Evolutionary conservation across 2,797 vertebrate genomes (phyloP).

Genomic region (Tokudaia muenninki): DNA sequence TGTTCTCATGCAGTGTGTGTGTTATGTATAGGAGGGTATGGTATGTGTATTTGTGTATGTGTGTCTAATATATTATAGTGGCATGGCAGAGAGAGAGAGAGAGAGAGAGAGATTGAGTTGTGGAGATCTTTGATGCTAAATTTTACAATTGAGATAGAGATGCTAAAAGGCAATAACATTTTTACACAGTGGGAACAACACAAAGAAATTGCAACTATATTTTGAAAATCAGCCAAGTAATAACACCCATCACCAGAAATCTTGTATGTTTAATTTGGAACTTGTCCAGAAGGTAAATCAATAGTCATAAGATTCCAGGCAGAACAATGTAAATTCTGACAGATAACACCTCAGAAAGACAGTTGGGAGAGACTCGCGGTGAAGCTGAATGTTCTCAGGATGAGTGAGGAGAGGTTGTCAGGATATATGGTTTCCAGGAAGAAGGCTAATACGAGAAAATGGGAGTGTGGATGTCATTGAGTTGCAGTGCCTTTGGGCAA

Average conservation of each 20-base stretch:
- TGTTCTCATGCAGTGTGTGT: neutral
- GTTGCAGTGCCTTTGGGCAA: constrained; percentile 42
- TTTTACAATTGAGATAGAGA: neutral
- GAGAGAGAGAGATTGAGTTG: too few relatives aligned
- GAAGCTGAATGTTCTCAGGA: neutral
- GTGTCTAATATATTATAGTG: neutral
- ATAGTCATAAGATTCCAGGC: neutral
- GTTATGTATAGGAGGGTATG: neutral
- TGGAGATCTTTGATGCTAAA: neutral
- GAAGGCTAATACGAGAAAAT: neutral
- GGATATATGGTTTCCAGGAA: neutral
- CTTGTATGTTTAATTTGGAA: neutral
- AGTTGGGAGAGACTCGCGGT: neutral
- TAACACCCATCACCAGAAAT: neutral
- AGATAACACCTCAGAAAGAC: neutral
- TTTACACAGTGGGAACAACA: neutral
- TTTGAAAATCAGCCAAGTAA: constrained; percentile 31
- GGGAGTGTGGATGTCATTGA: constrained; percentile 16
- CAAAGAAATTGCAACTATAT: neutral
- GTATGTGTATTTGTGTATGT: neutral
- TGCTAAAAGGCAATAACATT: neutral
- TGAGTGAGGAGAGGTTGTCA: neutral
- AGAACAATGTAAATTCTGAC: neutral
- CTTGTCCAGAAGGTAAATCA: constrained; percentile 16
- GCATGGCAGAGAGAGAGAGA: too few relatives aligned